Conservation (phyloP, 2,113 vertebrate species). For the Gavia stellata region DNA sequence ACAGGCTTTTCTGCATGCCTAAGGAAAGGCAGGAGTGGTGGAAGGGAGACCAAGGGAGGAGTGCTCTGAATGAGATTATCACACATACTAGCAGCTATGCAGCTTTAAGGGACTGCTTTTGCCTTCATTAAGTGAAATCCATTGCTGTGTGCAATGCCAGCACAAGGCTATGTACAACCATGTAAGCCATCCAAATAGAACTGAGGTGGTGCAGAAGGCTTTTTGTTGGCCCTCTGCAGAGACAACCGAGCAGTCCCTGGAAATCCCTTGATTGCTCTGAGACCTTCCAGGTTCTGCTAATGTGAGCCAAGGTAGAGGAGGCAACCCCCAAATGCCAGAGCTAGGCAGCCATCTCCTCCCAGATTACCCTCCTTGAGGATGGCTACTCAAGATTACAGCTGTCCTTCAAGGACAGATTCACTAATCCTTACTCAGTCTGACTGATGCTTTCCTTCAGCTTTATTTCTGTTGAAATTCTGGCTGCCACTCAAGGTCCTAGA, state of each 20-base stretch:
- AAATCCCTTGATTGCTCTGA: not conserved
- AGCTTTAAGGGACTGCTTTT: not conserved
- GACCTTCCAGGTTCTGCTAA: not conserved
- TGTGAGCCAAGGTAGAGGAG: not conserved
- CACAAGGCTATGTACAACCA: not conserved
- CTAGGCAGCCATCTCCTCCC: not conserved
- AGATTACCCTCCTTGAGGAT: not conserved
- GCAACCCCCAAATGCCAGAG: not conserved
- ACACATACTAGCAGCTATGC: not conserved
- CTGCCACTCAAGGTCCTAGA: not conserved
- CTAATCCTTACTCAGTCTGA: not conserved
- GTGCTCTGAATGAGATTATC: not conserved
- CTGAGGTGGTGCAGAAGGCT: not conserved
- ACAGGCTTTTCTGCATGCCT: conserved; percentile 1
- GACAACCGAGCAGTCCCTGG: not conserved
- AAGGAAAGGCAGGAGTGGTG: not conserved
- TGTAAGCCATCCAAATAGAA: not conserved
- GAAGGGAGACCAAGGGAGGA: not conserved
- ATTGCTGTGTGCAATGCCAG: not conserved
- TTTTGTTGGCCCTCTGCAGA: not conserved
- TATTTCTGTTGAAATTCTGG: not conserved
- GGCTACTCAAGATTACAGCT: not conserved
- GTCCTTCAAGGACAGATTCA: not conserved
- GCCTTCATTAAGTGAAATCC: not conserved
- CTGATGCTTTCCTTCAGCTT: not conserved